These are phyloP conservation scores for Aspiorhynchus laticeps DNA, from an alignment of 2,113 vertebrate genomes.

Conservation along the genomic window DNA sequence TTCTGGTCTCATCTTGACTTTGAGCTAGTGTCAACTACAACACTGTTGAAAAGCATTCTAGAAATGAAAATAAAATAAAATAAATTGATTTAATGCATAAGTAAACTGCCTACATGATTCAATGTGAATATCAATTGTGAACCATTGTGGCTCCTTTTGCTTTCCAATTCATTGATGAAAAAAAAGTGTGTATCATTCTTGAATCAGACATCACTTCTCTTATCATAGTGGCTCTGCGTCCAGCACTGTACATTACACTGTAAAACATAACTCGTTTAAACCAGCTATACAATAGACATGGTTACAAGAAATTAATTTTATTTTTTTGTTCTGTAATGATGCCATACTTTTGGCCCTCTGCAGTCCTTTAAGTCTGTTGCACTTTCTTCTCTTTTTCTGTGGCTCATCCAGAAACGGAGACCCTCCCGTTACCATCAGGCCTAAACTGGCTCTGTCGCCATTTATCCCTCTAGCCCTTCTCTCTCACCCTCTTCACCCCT, in stretches of 20 bases:
- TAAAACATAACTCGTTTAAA: too few species aligned
- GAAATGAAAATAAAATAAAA: not conserved
- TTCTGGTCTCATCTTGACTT: too few species aligned
- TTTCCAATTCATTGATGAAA: not conserved
- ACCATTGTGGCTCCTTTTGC: too few species aligned
- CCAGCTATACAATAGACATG: too few species aligned
- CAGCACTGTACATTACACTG: too few species aligned
- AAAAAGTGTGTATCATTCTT: not conserved
- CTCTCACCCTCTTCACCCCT: constrained; percentile 57
- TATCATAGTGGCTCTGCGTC: not conserved
- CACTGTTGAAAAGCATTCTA: too few species aligned
- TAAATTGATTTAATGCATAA: not conserved
- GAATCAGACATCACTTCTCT: not conserved
- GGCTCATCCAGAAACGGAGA: not conserved
- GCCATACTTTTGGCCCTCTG: not conserved
- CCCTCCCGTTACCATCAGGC: not conserved
- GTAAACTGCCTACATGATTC: not conserved
- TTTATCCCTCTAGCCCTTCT: constrained; percentile 32
- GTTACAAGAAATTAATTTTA: too few species aligned
- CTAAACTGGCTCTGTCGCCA: constrained; percentile 39
- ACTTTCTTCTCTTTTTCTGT: not conserved
- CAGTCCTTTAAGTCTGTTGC: not conserved
- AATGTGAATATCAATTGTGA: not conserved
- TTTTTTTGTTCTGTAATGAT: not conserved
- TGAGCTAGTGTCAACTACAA: too few species aligned